These are phyloP conservation scores for Cryptotermes secundus DNA, from an alignment of 1,140 invertebrate genomes.

Conservation along the genomic window DNA sequence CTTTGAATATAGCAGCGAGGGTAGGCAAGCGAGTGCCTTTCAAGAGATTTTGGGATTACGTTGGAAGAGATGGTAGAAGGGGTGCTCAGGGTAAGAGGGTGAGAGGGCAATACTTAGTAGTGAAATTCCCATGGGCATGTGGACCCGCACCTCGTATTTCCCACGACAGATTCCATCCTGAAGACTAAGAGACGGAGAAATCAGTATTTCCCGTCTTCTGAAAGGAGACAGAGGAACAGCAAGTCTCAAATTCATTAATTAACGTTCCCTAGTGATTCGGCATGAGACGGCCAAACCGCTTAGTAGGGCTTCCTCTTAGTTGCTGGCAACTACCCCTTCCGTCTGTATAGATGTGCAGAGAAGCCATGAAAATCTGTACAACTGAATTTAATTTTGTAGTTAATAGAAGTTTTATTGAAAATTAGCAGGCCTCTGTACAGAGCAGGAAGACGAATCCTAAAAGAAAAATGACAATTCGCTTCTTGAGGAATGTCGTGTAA, in stretches of 20 bases:
- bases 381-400: too few relatives aligned
- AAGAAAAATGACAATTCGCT: too few relatives aligned
- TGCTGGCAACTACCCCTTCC: too few relatives aligned
- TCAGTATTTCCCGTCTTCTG: background rate
- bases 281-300: too few relatives aligned
- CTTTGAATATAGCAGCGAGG: background rate
- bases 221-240: background rate
- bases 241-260: conserved; percentile 14
- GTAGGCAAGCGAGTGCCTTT: background rate
- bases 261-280: background rate
- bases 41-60: conserved; percentile 18
- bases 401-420: too few relatives aligned
- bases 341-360: too few relatives aligned
- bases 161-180: background rate
- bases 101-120: background rate
- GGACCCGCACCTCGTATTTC: background rate
- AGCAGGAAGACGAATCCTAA: too few relatives aligned
- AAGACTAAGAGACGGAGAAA: background rate
- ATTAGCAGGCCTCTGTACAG: too few relatives aligned
- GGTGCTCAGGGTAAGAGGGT: background rate
- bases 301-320: too few relatives aligned
- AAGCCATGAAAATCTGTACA: too few relatives aligned
- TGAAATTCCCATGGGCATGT: background rate
- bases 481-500: too few relatives aligned
- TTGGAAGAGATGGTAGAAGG: background rate